Conservation (phyloP, 2,888 invertebrate genomes). For the Hydriomena furcata region DNA sequence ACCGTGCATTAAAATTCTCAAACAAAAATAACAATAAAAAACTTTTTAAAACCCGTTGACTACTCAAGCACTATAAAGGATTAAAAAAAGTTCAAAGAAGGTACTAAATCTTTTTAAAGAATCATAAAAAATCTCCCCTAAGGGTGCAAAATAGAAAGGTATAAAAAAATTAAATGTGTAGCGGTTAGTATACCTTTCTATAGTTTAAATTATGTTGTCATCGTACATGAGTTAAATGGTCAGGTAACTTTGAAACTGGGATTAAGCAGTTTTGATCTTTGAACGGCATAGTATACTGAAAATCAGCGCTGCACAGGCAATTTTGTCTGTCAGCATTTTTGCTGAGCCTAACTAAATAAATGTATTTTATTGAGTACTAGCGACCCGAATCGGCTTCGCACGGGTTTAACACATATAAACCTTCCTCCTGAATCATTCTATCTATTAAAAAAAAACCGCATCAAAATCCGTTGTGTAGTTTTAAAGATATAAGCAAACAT, state of each 20-base stretch:
- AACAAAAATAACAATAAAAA: constrained; percentile 24
- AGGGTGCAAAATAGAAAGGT: constrained; percentile 43
- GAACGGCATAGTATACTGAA: constrained; percentile 8
- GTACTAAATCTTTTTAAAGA: constrained; percentile 41
- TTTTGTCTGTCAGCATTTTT: too few relatives aligned
- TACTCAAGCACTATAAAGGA: constrained; percentile 51
- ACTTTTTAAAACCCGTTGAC: constrained; percentile 49
- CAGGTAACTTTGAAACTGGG: constrained; percentile 40
- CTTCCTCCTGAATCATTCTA: too few relatives aligned
- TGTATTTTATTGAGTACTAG: too few relatives aligned
- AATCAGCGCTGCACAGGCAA: too few relatives aligned
- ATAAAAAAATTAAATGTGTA: constrained; percentile 49
- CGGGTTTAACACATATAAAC: too few relatives aligned
- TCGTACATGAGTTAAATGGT: constrained; percentile 59
- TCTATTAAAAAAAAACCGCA: too few relatives aligned
- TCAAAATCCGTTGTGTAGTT: too few relatives aligned
- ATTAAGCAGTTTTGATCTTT: constrained; percentile 33
- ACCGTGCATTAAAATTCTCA: neutral
- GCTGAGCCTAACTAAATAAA: too few relatives aligned
- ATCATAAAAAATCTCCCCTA: constrained; percentile 30
- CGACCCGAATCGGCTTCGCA: too few relatives aligned
- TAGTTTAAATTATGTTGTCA: constrained; percentile 60
- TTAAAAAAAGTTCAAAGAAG: constrained; percentile 49
- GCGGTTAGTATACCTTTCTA: constrained; percentile 64
- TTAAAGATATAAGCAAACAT: too few relatives aligned